phyloP scores from a whole-genome alignment of 2,888 invertebrate genomes.

The Scelioninae gen. 1 region DNA sequence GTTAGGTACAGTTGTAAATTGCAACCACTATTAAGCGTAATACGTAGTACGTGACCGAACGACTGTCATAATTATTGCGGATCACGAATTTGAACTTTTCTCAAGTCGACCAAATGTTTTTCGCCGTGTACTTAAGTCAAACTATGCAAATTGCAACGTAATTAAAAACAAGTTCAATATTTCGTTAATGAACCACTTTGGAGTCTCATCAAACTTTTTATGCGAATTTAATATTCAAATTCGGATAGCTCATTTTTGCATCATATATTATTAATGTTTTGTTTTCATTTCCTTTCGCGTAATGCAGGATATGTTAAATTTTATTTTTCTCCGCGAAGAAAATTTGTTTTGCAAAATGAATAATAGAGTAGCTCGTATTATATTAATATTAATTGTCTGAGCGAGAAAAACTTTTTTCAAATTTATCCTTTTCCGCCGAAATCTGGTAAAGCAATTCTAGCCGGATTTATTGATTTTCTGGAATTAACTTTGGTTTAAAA shows the following conservation, averaged over 20 bases:
- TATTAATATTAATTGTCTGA: constrained; percentile 52
- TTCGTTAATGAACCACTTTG: constrained; percentile 32
- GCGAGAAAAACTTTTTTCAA: constrained; percentile 14
- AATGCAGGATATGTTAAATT: neutral
- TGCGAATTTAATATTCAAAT: constrained; percentile 15
- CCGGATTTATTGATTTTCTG: constrained; percentile 48
- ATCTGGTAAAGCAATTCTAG: constrained; percentile 23
- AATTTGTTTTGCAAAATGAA: constrained; percentile 43
- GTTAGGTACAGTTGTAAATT: too few species aligned
- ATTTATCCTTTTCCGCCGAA: constrained; percentile 29
- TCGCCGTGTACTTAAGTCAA: constrained; percentile 17
- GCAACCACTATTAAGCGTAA: too few species aligned
- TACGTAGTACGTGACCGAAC: too few species aligned
- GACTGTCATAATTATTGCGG: too few species aligned
- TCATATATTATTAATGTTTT: constrained; percentile 12
- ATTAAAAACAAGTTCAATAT: constrained; percentile 46
- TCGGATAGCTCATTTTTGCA: constrained; percentile 8
- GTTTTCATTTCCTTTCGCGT: constrained; percentile 2
- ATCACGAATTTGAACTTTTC: too few species aligned
- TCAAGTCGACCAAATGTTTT: too few species aligned
- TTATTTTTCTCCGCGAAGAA: constrained; percentile 12
- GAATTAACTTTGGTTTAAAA: constrained; percentile 47
- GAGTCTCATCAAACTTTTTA: constrained; percentile 19
- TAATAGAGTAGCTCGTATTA: constrained; percentile 17
- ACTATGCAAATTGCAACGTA: constrained; percentile 34